These are phyloP conservation scores for Copsychus sechellarum DNA, from an alignment of 2,113 vertebrate genomes.

Conservation along the genomic window DNA sequence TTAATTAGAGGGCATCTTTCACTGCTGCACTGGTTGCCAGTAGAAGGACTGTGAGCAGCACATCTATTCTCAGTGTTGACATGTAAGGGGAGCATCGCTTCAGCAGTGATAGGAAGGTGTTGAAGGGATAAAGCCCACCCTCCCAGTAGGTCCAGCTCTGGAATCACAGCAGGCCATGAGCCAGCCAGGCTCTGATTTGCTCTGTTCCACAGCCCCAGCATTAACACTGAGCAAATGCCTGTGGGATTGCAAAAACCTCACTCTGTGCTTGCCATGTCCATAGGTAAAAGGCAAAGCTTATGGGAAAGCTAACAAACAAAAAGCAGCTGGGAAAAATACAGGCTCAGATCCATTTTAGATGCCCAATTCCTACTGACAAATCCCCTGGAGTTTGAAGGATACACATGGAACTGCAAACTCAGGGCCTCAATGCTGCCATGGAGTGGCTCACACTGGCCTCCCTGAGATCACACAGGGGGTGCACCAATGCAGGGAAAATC, in stretches of 20 bases:
- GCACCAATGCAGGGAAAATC: background rate
- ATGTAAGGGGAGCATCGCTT: conserved; percentile 1
- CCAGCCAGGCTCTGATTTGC: background rate
- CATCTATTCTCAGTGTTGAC: conserved; percentile 1
- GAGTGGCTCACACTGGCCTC: background rate
- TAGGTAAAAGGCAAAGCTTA: background rate
- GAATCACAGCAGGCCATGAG: background rate
- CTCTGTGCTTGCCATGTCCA: background rate
- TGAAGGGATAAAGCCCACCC: conserved; percentile 41
- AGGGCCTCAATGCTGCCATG: fast-evolving
- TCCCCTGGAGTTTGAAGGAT: background rate
- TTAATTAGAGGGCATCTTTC: conserved; percentile 33
- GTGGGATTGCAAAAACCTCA: background rate
- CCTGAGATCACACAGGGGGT: background rate
- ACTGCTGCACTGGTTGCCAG: background rate
- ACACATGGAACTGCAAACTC: background rate
- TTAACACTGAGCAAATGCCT: background rate
- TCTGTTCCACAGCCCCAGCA: background rate
- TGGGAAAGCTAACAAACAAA: background rate
- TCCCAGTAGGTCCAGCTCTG: background rate
- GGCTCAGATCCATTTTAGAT: background rate
- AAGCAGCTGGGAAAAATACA: background rate
- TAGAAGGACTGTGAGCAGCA: background rate
- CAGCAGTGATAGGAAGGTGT: conserved; percentile 38
- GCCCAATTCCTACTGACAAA: background rate